Conservation (phyloP, 2,888 invertebrate genomes). For the Eustalomyia histrio region DNA sequence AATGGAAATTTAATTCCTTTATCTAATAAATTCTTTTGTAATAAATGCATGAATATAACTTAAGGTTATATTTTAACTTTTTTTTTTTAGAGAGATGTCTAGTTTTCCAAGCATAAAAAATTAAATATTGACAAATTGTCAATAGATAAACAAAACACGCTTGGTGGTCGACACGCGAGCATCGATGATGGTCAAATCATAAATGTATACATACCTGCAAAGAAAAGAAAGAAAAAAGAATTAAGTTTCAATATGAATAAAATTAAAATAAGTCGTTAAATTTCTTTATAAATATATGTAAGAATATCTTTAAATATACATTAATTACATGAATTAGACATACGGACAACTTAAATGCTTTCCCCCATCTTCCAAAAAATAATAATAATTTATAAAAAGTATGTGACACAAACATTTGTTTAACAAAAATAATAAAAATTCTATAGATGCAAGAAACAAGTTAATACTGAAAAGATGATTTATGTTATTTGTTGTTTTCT, state of each 20-base stretch:
- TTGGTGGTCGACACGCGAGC: conserved; percentile 13
- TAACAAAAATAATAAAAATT: not conserved
- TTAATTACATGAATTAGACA: not conserved
- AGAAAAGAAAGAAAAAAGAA: conserved; percentile 18
- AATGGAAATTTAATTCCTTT: not conserved
- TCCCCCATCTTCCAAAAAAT: not conserved
- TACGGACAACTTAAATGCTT: not conserved
- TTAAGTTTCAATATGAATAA: conserved; percentile 14
- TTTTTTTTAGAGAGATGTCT: not conserved
- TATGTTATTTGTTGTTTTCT: conserved; percentile 11
- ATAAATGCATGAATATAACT: not conserved
- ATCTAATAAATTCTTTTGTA: not conserved
- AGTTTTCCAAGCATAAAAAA: not conserved
- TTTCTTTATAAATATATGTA: not conserved
- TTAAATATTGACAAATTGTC: conserved; percentile 53
- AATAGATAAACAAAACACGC: conserved; percentile 18
- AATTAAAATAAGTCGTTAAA: not conserved
- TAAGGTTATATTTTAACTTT: not conserved
- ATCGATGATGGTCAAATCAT: not conserved
- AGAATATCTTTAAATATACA: not conserved
- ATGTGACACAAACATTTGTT: conserved; percentile 14
- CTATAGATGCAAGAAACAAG: conserved; percentile 1
- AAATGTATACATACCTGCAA: conserved; percentile 50
- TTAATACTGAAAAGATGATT: conserved; percentile 25
- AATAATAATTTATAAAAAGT: not conserved